phyloP scores from a whole-genome alignment of 2,113 vertebrate genomes.

The Colius striatus region DNA sequence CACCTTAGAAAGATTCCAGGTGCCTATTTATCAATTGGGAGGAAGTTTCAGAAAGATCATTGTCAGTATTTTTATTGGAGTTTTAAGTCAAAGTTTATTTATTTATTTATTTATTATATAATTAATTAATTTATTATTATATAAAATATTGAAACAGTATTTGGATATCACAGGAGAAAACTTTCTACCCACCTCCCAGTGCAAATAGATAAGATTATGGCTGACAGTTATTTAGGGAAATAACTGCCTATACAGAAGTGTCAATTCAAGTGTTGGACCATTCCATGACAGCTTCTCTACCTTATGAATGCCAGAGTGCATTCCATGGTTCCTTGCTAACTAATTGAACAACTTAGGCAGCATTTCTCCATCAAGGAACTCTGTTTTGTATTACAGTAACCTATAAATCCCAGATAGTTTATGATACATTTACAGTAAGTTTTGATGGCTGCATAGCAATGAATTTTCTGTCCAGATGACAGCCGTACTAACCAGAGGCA shows the following conservation, averaged over 20 bases:
- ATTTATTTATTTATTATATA: too few relatives aligned
- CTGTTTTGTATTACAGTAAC: background rate
- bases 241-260: background rate
- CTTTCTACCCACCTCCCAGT: background rate
- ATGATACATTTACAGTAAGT: background rate
- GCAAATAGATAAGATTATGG: background rate
- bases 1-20: background rate
- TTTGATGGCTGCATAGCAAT: background rate
- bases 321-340: background rate
- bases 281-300: background rate
- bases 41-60: background rate
- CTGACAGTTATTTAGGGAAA: background rate
- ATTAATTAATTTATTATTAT: too few relatives aligned
- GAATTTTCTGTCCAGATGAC: background rate
- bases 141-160: background rate
- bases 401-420: background rate
- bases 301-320: background rate
- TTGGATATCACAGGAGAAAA: background rate
- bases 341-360: background rate
- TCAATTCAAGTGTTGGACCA: background rate
- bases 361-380: background rate
- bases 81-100: background rate
- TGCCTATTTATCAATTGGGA: background rate
- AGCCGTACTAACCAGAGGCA: conserved; percentile 81
- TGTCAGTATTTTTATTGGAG: background rate